phyloP scores from a whole-genome alignment of 2,888 invertebrate genomes.

The Trachelus tabidus region DNA sequence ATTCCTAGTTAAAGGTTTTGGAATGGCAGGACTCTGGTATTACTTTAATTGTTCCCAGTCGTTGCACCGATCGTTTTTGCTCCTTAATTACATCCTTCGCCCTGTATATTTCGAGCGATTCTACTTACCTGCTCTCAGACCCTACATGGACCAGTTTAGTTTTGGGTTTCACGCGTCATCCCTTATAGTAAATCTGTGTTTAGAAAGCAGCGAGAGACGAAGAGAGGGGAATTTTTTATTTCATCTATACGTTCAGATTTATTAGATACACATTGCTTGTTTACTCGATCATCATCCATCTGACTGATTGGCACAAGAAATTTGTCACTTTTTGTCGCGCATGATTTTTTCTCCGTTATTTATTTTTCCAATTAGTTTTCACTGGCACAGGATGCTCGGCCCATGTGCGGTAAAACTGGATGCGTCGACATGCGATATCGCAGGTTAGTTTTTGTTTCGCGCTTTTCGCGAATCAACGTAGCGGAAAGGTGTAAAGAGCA shows the following conservation, averaged over 20 bases:
- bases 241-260: background rate
- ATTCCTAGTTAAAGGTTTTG: constrained; percentile 37
- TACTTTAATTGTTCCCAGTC: constrained; percentile 55
- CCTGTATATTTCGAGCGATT: constrained; percentile 39
- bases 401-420: background rate
- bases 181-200: background rate
- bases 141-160: background rate
- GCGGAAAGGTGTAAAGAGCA: background rate
- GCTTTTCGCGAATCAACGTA: background rate
- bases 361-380: background rate
- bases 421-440: background rate
- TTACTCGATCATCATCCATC: background rate
- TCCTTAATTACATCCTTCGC: constrained; percentile 50
- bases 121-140: constrained; percentile 28
- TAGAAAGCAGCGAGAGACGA: background rate
- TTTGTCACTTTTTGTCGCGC: background rate
- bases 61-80: constrained; percentile 34
- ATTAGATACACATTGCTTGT: background rate
- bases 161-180: background rate
- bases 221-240: background rate
- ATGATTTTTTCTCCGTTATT: background rate
- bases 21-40: constrained; percentile 34
- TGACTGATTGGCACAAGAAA: background rate
- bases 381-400: background rate
- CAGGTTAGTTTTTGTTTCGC: background rate